Conservation (phyloP, 2,797 vertebrate genomes). For the Parauchenoglanis ngamensis region DNA sequence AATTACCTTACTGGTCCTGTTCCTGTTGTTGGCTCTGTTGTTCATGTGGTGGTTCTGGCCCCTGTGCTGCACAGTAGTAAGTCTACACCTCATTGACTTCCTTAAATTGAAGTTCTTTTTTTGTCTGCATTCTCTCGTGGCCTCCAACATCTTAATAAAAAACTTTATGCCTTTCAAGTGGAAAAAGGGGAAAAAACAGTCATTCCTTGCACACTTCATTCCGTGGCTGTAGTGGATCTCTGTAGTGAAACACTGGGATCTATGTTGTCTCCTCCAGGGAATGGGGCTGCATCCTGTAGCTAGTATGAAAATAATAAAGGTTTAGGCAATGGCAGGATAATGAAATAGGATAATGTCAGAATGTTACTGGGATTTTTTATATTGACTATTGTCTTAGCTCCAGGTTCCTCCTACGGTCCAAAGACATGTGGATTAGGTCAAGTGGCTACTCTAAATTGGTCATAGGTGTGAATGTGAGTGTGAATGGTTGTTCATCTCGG, state of each 20-base stretch:
- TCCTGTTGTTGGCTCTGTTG: constrained; percentile 78
- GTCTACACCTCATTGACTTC: constrained; percentile 51
- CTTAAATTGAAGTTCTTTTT: constrained; percentile 5
- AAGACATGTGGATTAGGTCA: no score
- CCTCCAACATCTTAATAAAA: background rate
- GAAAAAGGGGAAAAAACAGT: background rate
- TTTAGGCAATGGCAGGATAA: background rate
- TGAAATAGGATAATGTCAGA: background rate
- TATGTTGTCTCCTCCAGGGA: background rate
- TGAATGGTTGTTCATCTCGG: no score
- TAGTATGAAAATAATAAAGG: background rate
- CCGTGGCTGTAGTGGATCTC: background rate
- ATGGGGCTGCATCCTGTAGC: background rate
- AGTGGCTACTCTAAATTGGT: no score
- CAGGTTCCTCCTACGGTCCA: no score
- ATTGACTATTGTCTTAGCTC: background rate
- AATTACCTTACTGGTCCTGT: constrained; percentile 84
- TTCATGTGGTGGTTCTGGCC: constrained; percentile 87
- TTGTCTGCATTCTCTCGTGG: background rate
- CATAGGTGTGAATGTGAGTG: no score
- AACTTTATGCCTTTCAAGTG: background rate
- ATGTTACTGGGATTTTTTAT: background rate
- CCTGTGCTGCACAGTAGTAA: constrained; percentile 84
- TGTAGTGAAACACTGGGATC: background rate
- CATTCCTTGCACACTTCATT: background rate